Percentiles rank a stretch among this genome's conserved stretches.
phyloP scores from a whole-genome alignment of 2,797 vertebrate species.

The Amblyraja radiata region DNA sequence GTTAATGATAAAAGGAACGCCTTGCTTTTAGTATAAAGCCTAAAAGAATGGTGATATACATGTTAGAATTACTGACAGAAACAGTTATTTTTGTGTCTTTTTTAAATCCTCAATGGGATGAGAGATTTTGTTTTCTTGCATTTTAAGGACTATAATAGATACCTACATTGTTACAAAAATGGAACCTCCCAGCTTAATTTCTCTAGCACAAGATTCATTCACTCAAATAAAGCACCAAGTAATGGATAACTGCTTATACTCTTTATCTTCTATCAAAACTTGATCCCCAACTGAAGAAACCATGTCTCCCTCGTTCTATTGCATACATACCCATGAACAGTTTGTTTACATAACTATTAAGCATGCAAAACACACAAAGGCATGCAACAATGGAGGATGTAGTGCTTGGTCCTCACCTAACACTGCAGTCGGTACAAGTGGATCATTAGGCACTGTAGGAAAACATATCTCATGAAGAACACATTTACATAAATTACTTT shows the following conservation, averaged over 20 bases:
- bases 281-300: conserved; percentile 44
- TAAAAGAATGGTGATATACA: background rate
- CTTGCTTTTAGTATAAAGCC: background rate
- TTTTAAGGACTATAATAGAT: background rate
- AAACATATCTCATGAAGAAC: conserved; percentile 70
- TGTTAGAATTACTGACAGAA: background rate
- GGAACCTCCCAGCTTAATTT: background rate
- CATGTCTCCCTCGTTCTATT: conserved; percentile 40
- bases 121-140: background rate
- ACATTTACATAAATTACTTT: conserved; percentile 38
- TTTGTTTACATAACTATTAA: conserved; percentile 46
- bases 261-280: background rate
- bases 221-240: background rate
- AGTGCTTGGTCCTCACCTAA: conserved; percentile 85
- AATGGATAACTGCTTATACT: background rate
- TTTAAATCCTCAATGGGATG: background rate
- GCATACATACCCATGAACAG: conserved; percentile 36
- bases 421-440: conserved; percentile 96
- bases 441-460: conserved; percentile 93
- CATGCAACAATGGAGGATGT: conserved; percentile 56
- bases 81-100: background rate
- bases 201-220: background rate
- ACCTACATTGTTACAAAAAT: background rate
- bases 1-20: background rate
- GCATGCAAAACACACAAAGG: conserved; percentile 63